Base-by-base conservation (phyloP, 2,797 vertebrate species). In the Hapalemur alaotrensis region DNA sequence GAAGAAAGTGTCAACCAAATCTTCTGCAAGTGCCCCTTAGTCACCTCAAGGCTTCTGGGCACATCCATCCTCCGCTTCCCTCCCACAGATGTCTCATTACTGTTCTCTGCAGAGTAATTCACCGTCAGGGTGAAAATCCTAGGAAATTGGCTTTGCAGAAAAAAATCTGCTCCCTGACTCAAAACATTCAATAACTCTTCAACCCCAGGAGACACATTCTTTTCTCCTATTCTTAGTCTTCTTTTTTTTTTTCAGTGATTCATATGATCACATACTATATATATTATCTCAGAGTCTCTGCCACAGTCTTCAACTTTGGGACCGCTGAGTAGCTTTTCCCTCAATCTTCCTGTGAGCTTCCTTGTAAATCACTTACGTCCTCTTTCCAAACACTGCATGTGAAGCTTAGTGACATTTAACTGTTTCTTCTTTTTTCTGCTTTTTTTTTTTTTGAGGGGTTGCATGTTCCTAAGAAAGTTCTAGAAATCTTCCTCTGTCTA, bases 71-170 rank as follows among this genome's bases (percentile, higher is more conserved):
- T 28, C 46, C 3, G 59, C 84, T 84, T 82, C 46, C 46, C 28
- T 81, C 76, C 91, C n/a, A 25, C 59, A 23, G 7, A 46, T 18
- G 63, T 41, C 35, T 57, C 41, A 48, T 48, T 63, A 57, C 48
- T 43, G 46, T n/a, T 90, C 67, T 85, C 92, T 50, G 41, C 25
- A 65, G 57, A 38, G 22, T 89, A 86, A 91, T 79, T 92, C 91
- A 52, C 41, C 48, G 65, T 61, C 83, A 93, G 73, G 38, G 78
- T 38, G 48, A 95, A 86, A 46, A 57, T 79, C 85, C 46, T 65
- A 94, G 89, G 96, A 93, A 96, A 97, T 63, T 79, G 43, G 73
- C 50, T 94, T 80, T 73, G 84, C 92, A 76, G 65, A 78, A 61
- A 91, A 91, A 95, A 75, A 69, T 76, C 67, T 48, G 50, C 69